Evolutionary conservation across 1,140 invertebrate species (phyloP).

Genomic region (Pseudomyrmex flavicornis): DNA sequence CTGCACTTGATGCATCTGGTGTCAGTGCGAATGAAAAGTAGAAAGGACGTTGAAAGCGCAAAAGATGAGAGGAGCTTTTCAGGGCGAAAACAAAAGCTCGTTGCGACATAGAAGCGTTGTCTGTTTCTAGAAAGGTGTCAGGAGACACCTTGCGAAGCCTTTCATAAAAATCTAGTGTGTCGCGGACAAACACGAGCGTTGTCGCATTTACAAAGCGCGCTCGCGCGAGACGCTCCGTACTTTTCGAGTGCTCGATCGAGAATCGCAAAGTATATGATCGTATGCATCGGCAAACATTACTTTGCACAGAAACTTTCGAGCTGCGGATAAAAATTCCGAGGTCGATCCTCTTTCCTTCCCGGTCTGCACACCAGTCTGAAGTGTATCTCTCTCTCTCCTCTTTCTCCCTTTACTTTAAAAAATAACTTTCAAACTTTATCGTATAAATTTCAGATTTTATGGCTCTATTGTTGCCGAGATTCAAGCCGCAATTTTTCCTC

Average conservation of each 20-base stretch:
- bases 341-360: slow-evolving; percentile 14
- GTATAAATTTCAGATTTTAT: slow-evolving; percentile 61
- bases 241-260: slow-evolving; percentile 47
- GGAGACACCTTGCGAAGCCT: slow-evolving; percentile 35
- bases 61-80: slow-evolving; percentile 53
- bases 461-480: slow-evolving; percentile 45
- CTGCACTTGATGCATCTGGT: slow-evolving; percentile 7
- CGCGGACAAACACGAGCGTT: slow-evolving; percentile 19
- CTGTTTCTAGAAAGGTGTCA: slow-evolving; percentile 37
- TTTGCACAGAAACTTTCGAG: slow-evolving; percentile 39
- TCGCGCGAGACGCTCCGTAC: slow-evolving; percentile 16
- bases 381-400: no score
- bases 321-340: slow-evolving; percentile 37
- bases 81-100: slow-evolving; percentile 52
- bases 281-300: slow-evolving; percentile 28
- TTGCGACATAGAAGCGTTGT: slow-evolving; percentile 46
- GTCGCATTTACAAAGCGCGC: slow-evolving; percentile 19
- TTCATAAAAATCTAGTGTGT: slow-evolving; percentile 53
- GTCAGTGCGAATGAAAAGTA: not conserved
- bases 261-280: slow-evolving; percentile 31
- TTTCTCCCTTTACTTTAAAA: slow-evolving; percentile 15
- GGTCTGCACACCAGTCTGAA: not conserved
- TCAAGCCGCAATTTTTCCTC: slow-evolving; percentile 49
- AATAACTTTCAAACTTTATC: slow-evolving; percentile 54
- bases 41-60: slow-evolving; percentile 27